Conservation (phyloP, 1,140 invertebrate genomes). For the Ctenoplectra terminalis region DNA sequence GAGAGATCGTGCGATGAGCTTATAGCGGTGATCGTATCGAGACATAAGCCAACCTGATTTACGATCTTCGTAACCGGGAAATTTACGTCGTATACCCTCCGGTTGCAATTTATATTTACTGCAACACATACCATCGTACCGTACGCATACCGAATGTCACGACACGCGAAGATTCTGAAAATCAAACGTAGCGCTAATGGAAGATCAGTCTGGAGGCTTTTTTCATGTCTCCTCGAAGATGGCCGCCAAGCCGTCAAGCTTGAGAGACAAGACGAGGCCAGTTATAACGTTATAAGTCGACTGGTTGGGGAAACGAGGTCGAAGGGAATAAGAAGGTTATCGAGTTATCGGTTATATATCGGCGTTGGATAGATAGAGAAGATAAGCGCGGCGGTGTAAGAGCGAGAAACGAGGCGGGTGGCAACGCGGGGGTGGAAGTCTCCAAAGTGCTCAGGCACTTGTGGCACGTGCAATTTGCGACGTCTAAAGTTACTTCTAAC, state of each 20-base stretch:
- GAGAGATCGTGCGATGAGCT: constrained; percentile 17
- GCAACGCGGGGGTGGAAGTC: constrained; percentile 21
- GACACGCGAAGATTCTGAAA: too few species aligned
- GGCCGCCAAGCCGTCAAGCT: constrained; percentile 41
- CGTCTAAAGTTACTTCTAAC: constrained; percentile 60
- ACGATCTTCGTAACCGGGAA: constrained; percentile 8
- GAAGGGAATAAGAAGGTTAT: constrained; percentile 67
- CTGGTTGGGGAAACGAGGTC: constrained; percentile 55
- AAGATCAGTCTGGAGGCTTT: neutral
- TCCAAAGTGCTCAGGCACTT: constrained; percentile 55
- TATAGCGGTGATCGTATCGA: constrained; percentile 31
- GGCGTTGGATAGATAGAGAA: constrained; percentile 34
- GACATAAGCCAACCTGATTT: constrained; percentile 30
- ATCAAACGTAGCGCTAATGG: neutral
- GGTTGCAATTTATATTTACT: constrained; percentile 4
- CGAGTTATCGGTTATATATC: constrained; percentile 67
- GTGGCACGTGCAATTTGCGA: constrained; percentile 62
- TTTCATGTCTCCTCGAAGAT: neutral
- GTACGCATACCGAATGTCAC: neutral
- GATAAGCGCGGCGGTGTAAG: neutral
- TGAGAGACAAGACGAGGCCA: constrained; percentile 55
- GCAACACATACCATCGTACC: neutral
- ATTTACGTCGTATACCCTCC: neutral
- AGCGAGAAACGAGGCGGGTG: neutral
- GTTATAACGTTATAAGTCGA: constrained; percentile 61